Evolutionary conservation across 2,113 vertebrate species (phyloP).

Genomic region (Dendropsophus ebraccatus): DNA sequence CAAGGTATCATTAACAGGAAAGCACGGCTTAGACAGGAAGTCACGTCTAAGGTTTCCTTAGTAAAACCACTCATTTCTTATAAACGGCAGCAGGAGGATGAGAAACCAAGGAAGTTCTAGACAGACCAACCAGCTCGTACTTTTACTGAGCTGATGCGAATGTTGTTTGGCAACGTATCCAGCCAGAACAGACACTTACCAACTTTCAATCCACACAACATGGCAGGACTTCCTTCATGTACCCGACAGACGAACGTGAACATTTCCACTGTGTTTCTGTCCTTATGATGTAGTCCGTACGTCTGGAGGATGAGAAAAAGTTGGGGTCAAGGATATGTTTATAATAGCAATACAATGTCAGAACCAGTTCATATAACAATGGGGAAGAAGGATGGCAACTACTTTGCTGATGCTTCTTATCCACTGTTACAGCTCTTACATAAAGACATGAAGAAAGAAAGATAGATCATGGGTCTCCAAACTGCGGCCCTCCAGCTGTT

Average conservation of each 20-base stretch:
- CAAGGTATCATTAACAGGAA: constrained; percentile 1
- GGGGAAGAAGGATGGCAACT: no score
- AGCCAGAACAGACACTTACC: constrained; percentile 74
- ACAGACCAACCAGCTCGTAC: not conserved
- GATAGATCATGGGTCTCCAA: no score
- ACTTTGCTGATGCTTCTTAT: no score
- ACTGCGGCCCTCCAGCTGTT: no score
- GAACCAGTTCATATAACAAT: no score
- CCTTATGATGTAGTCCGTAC: constrained; percentile 91
- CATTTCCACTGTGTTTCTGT: constrained; percentile 92
- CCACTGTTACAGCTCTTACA: no score
- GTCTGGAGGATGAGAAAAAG: constrained; percentile 76
- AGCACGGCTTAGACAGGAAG: constrained; percentile 4
- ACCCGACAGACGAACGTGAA: constrained; percentile 96
- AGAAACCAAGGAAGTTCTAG: constrained; percentile 12
- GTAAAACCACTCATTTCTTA: constrained; percentile 15
- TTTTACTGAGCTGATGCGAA: not conserved
- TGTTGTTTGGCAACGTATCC: not conserved
- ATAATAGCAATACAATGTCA: no score
- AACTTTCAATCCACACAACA: constrained; percentile 84
- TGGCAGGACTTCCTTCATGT: constrained; percentile 86
- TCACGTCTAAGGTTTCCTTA: not conserved
- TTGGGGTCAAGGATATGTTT: not conserved
- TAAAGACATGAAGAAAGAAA: no score
- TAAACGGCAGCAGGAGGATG: constrained; percentile 16